Conservation (phyloP, 2,888 invertebrate genomes). For the Drosophila aldrichi region DNA sequence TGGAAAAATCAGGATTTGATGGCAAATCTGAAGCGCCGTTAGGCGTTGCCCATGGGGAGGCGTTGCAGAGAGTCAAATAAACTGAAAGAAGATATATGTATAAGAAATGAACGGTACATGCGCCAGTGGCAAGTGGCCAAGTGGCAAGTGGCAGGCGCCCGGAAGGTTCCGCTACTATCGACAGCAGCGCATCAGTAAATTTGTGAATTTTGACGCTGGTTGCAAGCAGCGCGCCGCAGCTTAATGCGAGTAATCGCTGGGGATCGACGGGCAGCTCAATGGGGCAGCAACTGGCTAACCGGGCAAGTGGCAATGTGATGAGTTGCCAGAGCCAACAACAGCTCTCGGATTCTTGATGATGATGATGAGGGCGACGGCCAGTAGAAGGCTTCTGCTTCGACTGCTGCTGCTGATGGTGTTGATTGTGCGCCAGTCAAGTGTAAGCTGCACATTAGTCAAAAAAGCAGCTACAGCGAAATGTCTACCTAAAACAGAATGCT, state of each 20-base stretch:
- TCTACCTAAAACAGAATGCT: conserved; percentile 1
- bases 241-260: conserved; percentile 71
- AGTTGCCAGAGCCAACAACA: conserved; percentile 46
- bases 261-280: conserved; percentile 34
- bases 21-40: conserved; percentile 74
- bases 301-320: conserved; percentile 63
- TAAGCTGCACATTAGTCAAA: conserved; percentile 81
- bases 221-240: conserved; percentile 58
- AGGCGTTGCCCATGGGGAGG: conserved; percentile 36
- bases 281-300: conserved; percentile 48
- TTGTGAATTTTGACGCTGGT: conserved; percentile 79
- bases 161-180: conserved; percentile 50
- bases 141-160: conserved; percentile 38
- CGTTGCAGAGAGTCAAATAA: conserved; percentile 51
- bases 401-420: conserved; percentile 67
- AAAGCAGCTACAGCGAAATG: conserved; percentile 34
- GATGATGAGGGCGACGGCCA: conserved; percentile 56
- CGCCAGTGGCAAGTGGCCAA: conserved; percentile 36
- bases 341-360: conserved; percentile 23
- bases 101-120: conserved; percentile 49
- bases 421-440: conserved; percentile 81
- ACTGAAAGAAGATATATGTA: neutral
- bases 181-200: conserved; percentile 69
- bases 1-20: conserved; percentile 55
- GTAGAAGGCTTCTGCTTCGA: conserved; percentile 16